phyloP scores from a whole-genome alignment of 1,140 invertebrate species.

The Drosophila takahashii region DNA sequence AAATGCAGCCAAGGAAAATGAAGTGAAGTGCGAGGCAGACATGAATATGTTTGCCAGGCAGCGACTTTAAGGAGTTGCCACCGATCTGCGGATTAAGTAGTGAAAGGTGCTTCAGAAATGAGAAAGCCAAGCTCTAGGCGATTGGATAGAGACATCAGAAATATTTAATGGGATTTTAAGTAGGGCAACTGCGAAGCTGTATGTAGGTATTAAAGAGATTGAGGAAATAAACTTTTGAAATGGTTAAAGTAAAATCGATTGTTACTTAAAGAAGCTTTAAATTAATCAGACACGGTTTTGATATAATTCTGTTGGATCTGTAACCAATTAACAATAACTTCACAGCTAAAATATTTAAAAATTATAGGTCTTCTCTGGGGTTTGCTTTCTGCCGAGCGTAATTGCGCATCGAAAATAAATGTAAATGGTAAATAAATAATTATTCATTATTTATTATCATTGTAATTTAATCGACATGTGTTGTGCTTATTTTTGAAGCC shows the following conservation, averaged over 20 bases:
- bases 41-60: constrained; percentile 19
- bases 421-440: not conserved
- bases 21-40: constrained; percentile 38
- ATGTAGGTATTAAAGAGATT: not conserved
- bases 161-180: constrained; percentile 5
- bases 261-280: no score
- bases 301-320: not conserved
- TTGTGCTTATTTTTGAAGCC: no score
- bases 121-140: not conserved
- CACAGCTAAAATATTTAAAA: not conserved
- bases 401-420: not conserved
- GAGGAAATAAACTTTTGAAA: not conserved
- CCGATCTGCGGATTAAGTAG: constrained; percentile 18
- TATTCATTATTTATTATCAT: not conserved
- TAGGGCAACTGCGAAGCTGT: not conserved
- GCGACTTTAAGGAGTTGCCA: constrained; percentile 24
- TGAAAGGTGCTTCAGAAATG: not conserved
- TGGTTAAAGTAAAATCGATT: not conserved
- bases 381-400: not conserved
- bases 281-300: no score
- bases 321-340: not conserved
- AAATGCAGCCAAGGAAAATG: constrained; percentile 38
- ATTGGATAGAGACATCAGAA: not conserved
- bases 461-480: no score
- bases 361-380: no score